phyloP scores from a whole-genome alignment of 2,888 invertebrate species.

The Aelia acuminata region DNA sequence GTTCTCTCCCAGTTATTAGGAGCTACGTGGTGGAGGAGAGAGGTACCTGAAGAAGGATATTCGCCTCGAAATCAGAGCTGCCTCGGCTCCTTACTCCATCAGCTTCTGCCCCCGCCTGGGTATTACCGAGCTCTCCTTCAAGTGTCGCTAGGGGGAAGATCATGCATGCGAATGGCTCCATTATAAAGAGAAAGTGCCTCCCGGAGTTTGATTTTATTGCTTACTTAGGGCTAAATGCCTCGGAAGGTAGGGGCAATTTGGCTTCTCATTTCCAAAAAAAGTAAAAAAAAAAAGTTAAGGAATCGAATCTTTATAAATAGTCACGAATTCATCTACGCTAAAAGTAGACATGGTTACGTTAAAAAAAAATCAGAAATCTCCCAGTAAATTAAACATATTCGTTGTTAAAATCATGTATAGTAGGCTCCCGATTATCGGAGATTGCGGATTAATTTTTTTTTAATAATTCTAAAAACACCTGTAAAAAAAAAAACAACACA shows the following conservation, averaged over 20 bases:
- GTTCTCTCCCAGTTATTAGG: no score
- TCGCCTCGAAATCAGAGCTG: neutral
- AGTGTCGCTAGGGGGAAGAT: conserved; percentile 54
- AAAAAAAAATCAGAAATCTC: no score
- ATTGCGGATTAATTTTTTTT: no score
- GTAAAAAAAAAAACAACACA: no score
- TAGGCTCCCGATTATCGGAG: no score
- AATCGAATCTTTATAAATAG: neutral
- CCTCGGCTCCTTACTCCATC: neutral
- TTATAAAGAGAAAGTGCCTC: conserved; percentile 54
- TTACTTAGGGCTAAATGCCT: conserved; percentile 52
- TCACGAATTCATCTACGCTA: no score
- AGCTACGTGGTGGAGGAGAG: no score
- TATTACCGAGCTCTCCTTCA: conserved; percentile 58
- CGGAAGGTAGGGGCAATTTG: conserved; percentile 6
- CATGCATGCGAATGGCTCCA: conserved; percentile 62
- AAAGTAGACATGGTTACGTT: no score
- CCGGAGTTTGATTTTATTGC: conserved; percentile 60
- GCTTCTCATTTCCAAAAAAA: conserved; percentile 35
- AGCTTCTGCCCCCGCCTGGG: conserved; percentile 36
- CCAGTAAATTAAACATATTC: no score
- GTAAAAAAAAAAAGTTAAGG: neutral
- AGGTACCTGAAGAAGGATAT: neutral
- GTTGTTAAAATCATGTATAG: no score
- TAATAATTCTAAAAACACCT: no score